Evolutionary conservation across 1,140 invertebrate genomes (phyloP), one percentile per base, ranked within the genome.

Genomic region (Drosophila serrata): DNA sequence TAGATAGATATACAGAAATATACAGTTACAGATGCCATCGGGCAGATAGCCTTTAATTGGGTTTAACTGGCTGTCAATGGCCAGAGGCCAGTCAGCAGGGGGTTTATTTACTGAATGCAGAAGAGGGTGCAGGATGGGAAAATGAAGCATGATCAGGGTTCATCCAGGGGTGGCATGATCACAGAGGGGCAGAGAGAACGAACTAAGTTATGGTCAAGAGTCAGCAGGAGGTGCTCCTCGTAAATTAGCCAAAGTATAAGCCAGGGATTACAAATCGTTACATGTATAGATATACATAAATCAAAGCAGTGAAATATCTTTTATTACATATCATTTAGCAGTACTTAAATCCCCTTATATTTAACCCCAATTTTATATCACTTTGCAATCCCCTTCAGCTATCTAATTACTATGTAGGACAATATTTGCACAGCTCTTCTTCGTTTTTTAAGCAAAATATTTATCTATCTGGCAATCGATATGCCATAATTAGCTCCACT

Each of bases 61-160:
- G 46, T 59, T 73, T 74, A 74, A 74, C 70, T 74, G 70, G 39
- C 70, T 72, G 67, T 73, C 69, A 73, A 73, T 73, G 67, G 69
- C 29, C 35, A 45, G 40, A 48, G 51, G 51, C 22, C 29, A 53
- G 40, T 29, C 13, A 35, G 17, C 67, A 29, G 33, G 33, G 49
- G 63, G 35, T 53, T 43, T 43, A 39, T 4, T 33, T 24, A 62
- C 57, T 17, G 33, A 7, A n/a, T 29, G 1, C 19, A 9, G 1
- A 11, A 22, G 42, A 33, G 24, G 64, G 27, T 19, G 24, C 33
- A 9, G 24, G 43, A 45, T 19, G 12, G 27, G n/a, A 11, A 49
- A 49, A 11, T 35, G 29, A 19, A 3, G 49, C 29, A 22, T 22
- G 49, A 33, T 53, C 31, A 22, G 33, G 33, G 33, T 9, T 22